phyloP scores from a whole-genome alignment of 64 coral and sea anemone genomes.

The Montipora efflorescens region DNA sequence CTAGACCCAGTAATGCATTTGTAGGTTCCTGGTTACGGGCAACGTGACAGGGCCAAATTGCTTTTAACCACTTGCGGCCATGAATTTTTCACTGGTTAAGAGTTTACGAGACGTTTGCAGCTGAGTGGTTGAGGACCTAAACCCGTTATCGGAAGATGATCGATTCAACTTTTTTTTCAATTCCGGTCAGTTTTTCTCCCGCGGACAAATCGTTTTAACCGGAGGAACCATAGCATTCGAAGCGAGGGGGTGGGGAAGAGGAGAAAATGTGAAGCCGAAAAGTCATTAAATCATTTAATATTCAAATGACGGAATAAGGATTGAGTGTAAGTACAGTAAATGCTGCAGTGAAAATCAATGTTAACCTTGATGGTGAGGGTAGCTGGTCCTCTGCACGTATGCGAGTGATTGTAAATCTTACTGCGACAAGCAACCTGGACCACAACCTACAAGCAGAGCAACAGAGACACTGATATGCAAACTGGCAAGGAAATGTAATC shows the following conservation, averaged over 20 bases:
- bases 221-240: no score
- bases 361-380: constrained; percentile 73
- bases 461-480: neutral
- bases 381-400: constrained; percentile 73
- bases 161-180: no score
- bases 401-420: constrained; percentile 17
- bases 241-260: no score
- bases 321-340: neutral
- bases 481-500: neutral
- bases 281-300: neutral
- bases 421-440: constrained; percentile 83
- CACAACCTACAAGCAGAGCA: constrained; percentile 43
- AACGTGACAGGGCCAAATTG: neutral
- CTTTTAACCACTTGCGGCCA: no score
- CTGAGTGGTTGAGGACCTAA: no score
- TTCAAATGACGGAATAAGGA: neutral
- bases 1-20: no score
- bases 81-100: no score
- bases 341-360: neutral
- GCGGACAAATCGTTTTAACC: no score
- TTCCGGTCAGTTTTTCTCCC: no score
- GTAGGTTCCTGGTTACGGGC: no score
- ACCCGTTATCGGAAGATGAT: no score
- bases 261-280: neutral
- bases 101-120: no score